Percentiles rank a stretch among this genome's conserved stretches.
phyloP scores from a whole-genome alignment of 2,888 invertebrate species.

The Trilocha varians region DNA sequence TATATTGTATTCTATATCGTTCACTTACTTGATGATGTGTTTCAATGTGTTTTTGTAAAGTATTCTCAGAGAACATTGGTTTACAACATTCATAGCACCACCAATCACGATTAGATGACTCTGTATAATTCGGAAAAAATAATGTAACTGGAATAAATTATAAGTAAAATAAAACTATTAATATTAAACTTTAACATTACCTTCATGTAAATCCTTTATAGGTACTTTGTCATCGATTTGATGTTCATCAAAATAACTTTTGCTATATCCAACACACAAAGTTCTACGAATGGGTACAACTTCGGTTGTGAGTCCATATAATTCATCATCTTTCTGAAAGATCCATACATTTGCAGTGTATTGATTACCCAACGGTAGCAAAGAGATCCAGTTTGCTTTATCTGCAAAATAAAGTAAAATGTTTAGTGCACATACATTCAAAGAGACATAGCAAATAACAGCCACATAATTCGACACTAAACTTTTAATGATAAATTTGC shows the following conservation, averaged over 20 bases:
- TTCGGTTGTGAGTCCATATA: conserved; percentile 35
- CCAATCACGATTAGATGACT: conserved; percentile 22
- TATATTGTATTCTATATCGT: no score
- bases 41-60: conserved; percentile 30
- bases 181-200: conserved; percentile 14
- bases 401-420: conserved; percentile 21
- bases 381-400: conserved; percentile 48
- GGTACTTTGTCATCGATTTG: conserved; percentile 25
- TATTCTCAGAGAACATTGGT: conserved; percentile 21
- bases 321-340: conserved; percentile 33
- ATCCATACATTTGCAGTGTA: conserved; percentile 44
- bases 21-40: conserved; percentile 28
- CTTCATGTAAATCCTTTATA: conserved; percentile 28
- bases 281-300: conserved; percentile 26
- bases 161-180: neutral
- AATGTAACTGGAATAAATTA: neutral
- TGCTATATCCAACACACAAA: conserved; percentile 40
- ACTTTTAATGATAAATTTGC: no score
- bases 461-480: no score
- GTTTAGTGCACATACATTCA: neutral
- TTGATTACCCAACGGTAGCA: conserved; percentile 35
- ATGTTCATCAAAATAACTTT: conserved; percentile 30
- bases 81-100: conserved; percentile 39
- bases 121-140: conserved; percentile 17
- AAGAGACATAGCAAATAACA: neutral